These are phyloP conservation scores for Archips xylosteana DNA, from an alignment of 2,888 invertebrate species.

Conservation along the genomic window DNA sequence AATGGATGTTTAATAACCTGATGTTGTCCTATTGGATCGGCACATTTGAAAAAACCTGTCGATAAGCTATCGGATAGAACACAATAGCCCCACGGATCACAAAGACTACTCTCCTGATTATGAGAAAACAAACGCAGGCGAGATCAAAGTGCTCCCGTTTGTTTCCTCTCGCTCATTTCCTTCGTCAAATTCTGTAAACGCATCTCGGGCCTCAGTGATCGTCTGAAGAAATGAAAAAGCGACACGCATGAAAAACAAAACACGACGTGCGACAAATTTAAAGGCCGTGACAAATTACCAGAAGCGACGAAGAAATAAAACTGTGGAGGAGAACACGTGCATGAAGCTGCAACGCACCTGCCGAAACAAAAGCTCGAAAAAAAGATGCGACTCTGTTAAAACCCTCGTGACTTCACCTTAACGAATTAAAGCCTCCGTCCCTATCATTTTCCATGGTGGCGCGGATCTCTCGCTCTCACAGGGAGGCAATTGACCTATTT, in stretches of 20 bases:
- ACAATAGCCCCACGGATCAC: slow-evolving; percentile 49
- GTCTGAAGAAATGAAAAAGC: slow-evolving; percentile 43
- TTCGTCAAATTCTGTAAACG: slow-evolving; percentile 51
- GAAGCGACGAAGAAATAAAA: slow-evolving; percentile 56
- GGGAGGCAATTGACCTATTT: slow-evolving; percentile 84
- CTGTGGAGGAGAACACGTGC: slow-evolving; percentile 51
- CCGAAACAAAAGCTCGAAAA: slow-evolving; percentile 74
- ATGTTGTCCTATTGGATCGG: neutral
- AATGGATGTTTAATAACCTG: too few relatives aligned
- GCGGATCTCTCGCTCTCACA: slow-evolving; percentile 63
- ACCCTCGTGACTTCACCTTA: slow-evolving; percentile 81
- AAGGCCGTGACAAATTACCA: slow-evolving; percentile 57
- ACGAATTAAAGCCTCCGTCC: slow-evolving; percentile 75
- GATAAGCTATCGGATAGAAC: slow-evolving; percentile 40
- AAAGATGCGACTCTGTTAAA: slow-evolving; percentile 74
- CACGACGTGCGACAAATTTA: slow-evolving; percentile 49
- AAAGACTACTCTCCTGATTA: slow-evolving; percentile 52
- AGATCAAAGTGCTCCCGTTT: slow-evolving; percentile 63
- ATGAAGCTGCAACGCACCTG: slow-evolving; percentile 52
- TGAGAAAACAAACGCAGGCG: slow-evolving; percentile 58
- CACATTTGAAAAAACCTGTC: slow-evolving; percentile 2
- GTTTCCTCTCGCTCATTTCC: slow-evolving; percentile 64
- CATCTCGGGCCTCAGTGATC: slow-evolving; percentile 46
- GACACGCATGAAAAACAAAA: slow-evolving; percentile 48
- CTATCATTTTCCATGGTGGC: slow-evolving; percentile 63